Evolutionary conservation across 2,888 invertebrate species (phyloP), one percentile per base, ranked within the genome.

Genomic region (Urechis unicinctus): DNA sequence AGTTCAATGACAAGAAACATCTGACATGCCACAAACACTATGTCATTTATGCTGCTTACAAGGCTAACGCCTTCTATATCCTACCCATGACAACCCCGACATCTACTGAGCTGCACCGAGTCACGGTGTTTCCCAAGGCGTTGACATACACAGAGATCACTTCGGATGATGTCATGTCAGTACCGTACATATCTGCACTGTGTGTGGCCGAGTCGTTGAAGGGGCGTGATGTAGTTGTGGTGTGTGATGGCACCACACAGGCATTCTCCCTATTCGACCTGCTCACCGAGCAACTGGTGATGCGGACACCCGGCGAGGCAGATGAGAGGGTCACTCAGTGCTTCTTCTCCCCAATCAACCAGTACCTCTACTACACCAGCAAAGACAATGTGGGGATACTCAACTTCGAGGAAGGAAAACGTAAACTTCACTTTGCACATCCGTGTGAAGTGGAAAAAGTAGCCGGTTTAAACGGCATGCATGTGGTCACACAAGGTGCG

Each of bases 401-500:
- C 2, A 26, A 52, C 9, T 28, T 22, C 29, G 50, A 52, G 22
- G 29, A 49, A 9, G 49, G 36, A 21, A 25, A 30, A 3, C 17
- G 42, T 3, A 17, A n/a, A 1, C 49, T 53, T 17, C 49, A 13
- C n/a, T 50, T 57, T 17, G 48, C 29, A 13, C 60, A 60, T 29
- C 56, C 58, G 13, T 59, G 60, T 22, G 3, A 45, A 17, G 51
- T 57, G 6, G n/a, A 17, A 1, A 55, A 60, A 21, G 56, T 60
- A 5, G 29, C 53, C 5, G 44, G 49, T 1, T 13, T 25, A 4
- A 29, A 43, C 36, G 29, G 26, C 1, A 25, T 25, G 4, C 13
- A 26, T 6, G 58, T 69, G 17, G 65, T 66, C 17, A 68, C 66
- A 0, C 56, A 63, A 5, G 63, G 65, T 0, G 67, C 64, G 29